phyloP scores from a whole-genome alignment of 2,113 vertebrate genomes.

The Junco hyemalis region DNA sequence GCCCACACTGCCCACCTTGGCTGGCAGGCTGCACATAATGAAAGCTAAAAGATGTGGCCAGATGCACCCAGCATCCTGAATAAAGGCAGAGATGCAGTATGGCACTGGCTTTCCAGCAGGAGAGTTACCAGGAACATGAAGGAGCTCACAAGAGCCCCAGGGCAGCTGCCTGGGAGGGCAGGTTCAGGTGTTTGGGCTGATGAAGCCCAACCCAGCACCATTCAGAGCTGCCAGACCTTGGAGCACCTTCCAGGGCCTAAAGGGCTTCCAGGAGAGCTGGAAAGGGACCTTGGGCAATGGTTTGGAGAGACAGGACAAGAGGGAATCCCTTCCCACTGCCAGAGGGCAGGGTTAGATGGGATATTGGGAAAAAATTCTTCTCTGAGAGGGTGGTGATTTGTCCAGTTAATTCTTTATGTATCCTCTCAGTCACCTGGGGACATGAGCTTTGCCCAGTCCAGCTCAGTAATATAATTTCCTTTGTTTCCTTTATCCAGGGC shows the following conservation, averaged over 20 bases:
- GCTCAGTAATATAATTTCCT: neutral
- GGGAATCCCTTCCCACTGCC: neutral
- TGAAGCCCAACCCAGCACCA: neutral
- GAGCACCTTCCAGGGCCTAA: neutral
- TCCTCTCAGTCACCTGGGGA: neutral
- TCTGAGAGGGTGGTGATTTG: neutral
- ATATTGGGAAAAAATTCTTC: neutral
- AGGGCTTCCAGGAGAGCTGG: neutral
- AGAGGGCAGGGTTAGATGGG: neutral
- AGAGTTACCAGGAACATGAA: neutral
- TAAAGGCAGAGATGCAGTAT: neutral
- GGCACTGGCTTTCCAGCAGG: neutral
- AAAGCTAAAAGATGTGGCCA: neutral
- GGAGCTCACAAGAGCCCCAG: neutral
- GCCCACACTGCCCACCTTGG: neutral
- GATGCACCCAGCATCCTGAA: neutral
- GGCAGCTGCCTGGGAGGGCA: neutral
- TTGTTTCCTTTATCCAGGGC: neutral
- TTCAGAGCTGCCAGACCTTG: neutral
- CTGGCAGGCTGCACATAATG: accelerated
- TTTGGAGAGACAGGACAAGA: neutral
- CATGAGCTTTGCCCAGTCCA: neutral
- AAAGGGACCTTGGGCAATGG: neutral
- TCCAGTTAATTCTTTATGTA: neutral
- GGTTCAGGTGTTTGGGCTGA: neutral